These are phyloP conservation scores for Brachirus orientalis DNA, from an alignment of 2,113 vertebrate genomes.

Conservation along the genomic window DNA sequence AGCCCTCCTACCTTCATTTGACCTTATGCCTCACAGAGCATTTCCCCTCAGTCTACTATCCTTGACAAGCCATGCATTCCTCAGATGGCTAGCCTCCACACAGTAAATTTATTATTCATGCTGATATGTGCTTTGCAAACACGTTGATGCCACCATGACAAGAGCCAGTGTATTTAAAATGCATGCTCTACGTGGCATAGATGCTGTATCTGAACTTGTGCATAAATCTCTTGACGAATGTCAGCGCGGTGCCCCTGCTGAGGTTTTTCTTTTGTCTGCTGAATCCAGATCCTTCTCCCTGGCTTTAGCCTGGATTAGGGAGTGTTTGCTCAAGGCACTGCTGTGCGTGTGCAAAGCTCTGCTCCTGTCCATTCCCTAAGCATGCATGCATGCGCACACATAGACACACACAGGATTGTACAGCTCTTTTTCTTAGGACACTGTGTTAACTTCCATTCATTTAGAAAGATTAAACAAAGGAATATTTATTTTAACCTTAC, in stretches of 20 bases:
- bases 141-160: constrained; percentile 28
- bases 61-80: constrained; percentile 37
- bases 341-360: constrained; percentile 35
- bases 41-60: constrained; percentile 32
- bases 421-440: background rate
- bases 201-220: constrained; percentile 26
- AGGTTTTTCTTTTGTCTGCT: constrained; percentile 55
- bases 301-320: constrained; percentile 62
- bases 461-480: no score
- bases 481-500: no score
- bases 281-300: constrained; percentile 64
- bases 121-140: constrained; percentile 5
- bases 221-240: constrained; percentile 20
- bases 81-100: constrained; percentile 30
- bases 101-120: constrained; percentile 57
- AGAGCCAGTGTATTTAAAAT: constrained; percentile 22
- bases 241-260: constrained; percentile 24
- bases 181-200: background rate
- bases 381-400: background rate
- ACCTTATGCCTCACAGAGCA: constrained; percentile 55
- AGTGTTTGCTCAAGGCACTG: constrained; percentile 63
- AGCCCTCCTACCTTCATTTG: constrained; percentile 40
- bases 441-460: no score
- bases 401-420: background rate
- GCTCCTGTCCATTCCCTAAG: constrained; percentile 16